phyloP scores from a whole-genome alignment of 2,888 invertebrate genomes.

The Gandaritis pyraliata region DNA sequence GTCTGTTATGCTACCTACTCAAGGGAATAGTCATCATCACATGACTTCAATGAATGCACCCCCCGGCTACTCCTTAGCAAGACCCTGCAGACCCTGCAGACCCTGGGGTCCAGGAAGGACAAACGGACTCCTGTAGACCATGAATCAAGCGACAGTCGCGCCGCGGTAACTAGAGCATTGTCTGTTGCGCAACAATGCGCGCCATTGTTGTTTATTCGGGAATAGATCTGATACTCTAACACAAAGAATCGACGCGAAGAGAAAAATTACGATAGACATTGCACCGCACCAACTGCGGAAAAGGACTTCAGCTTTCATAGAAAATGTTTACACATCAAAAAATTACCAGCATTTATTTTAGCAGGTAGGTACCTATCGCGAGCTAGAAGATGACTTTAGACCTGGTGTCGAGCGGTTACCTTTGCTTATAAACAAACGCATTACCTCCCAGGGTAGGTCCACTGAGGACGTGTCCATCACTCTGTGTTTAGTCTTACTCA shows the following conservation, averaged over 20 bases:
- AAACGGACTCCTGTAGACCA: conserved; percentile 57
- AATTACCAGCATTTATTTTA: neutral
- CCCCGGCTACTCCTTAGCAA: neutral
- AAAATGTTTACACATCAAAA: neutral
- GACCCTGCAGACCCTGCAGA: too few species aligned
- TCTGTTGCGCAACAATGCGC: conserved; percentile 46
- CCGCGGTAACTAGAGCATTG: conserved; percentile 43
- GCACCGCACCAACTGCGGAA: neutral
- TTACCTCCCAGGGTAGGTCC: too few species aligned
- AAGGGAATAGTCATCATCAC: too few species aligned
- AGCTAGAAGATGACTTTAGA: too few species aligned
- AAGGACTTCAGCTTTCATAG: conserved; percentile 8
- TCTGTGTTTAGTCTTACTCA: too few species aligned
- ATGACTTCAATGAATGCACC: too few species aligned
- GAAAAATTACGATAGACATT: conserved; percentile 7
- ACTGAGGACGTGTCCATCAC: too few species aligned
- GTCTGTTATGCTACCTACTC: too few species aligned
- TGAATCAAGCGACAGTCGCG: conserved; percentile 64
- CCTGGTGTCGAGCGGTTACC: too few species aligned
- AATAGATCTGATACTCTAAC: conserved; percentile 35
- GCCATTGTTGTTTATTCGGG: conserved; percentile 38
- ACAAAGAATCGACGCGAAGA: conserved; percentile 21
- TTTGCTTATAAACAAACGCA: too few species aligned
- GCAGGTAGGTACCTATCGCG: too few species aligned
- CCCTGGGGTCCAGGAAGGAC: conserved; percentile 47